Conservation (phyloP, 2,113 vertebrate genomes). For the Sphyrna mokarran region DNA sequence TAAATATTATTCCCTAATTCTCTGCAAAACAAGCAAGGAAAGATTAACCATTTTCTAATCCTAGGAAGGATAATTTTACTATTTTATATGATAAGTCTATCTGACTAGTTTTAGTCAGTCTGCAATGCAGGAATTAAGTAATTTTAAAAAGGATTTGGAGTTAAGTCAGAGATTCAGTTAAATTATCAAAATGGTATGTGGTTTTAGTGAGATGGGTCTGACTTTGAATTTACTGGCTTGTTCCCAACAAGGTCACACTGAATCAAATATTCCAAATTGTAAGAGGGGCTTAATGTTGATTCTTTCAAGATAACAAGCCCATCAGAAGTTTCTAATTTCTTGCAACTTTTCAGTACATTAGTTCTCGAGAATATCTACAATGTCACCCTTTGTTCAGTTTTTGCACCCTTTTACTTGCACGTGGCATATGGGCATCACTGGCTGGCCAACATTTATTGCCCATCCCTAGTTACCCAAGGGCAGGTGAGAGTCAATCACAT, state of each 20-base stretch:
- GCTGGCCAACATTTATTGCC: too few species aligned
- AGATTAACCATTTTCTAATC: neutral
- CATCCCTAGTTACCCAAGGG: too few species aligned
- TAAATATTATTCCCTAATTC: neutral
- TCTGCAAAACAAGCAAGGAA: neutral
- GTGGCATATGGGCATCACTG: too few species aligned
- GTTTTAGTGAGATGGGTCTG: neutral
- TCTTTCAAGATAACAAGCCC: neutral
- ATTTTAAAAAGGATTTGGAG: neutral
- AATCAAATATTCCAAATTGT: neutral
- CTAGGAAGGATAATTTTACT: neutral
- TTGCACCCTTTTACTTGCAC: too few species aligned
- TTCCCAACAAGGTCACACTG: neutral
- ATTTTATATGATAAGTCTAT: neutral
- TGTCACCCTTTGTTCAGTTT: neutral
- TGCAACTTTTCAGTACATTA: neutral
- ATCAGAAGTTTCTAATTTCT: neutral
- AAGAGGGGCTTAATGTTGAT: neutral
- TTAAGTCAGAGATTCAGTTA: neutral
- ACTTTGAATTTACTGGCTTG: neutral
- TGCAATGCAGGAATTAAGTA: neutral
- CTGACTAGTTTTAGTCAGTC: neutral
- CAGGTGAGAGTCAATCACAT: too few species aligned
- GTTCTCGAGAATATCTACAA: neutral
- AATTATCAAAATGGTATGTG: neutral